Evolutionary conservation across 2,888 invertebrate species (phyloP).

Genomic region (Ceramica pisi): DNA sequence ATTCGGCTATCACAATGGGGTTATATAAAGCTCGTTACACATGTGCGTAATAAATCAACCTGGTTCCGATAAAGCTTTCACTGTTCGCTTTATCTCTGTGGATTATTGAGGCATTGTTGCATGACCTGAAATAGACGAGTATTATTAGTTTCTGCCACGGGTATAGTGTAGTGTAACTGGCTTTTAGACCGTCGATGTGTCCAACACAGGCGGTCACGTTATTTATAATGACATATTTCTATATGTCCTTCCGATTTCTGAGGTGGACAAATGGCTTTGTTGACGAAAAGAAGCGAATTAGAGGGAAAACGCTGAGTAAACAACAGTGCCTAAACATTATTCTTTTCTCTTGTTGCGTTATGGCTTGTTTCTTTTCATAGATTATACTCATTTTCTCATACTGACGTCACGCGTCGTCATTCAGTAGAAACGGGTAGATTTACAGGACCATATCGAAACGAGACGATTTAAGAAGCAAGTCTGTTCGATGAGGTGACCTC

Average conservation of each 20-base stretch:
- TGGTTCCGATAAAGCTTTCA: constrained; percentile 49
- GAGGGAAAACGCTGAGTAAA: constrained; percentile 4
- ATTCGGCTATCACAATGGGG: constrained; percentile 29
- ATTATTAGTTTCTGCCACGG: constrained; percentile 6
- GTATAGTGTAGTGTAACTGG: not conserved
- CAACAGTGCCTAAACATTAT: not conserved
- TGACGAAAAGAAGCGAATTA: constrained; percentile 13
- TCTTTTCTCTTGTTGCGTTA: not conserved
- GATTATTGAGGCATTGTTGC: constrained; percentile 48
- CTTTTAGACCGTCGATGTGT: not conserved
- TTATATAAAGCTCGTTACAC: constrained; percentile 52
- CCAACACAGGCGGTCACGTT: not conserved
- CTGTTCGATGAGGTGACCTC: too few relatives aligned
- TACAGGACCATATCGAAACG: too few relatives aligned
- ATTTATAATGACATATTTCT: not conserved
- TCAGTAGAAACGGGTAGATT: not conserved
- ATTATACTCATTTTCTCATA: not conserved
- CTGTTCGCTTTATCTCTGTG: constrained; percentile 40
- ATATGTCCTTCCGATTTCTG: not conserved
- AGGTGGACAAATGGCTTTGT: constrained; percentile 31
- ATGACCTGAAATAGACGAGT: constrained; percentile 28
- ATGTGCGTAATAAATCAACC: constrained; percentile 50
- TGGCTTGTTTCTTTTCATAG: not conserved
- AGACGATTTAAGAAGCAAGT: too few relatives aligned
- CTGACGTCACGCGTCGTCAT: not conserved